A percentile compares a stretch with the other conserved stretches of the same genome.
Evolutionary conservation across 1,140 invertebrate species (phyloP).

Genomic region (Bradynema listronoti): DNA sequence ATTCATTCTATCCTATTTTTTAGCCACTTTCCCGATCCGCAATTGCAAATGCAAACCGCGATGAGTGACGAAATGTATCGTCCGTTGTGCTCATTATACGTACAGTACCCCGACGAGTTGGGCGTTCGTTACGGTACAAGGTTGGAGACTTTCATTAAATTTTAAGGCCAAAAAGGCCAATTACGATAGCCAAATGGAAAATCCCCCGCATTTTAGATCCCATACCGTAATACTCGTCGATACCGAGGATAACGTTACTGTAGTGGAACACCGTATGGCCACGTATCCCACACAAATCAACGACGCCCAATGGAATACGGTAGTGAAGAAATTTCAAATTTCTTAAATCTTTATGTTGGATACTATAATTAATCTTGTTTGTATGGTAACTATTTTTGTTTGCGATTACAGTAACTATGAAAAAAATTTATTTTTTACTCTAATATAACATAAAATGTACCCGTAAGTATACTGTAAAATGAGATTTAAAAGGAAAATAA

Average conservation of each 20-base stretch:
- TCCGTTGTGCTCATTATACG: constrained; percentile 33
- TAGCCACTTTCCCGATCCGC: constrained; percentile 25
- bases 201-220: constrained; percentile 28
- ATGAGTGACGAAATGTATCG: constrained; percentile 20
- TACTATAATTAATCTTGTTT: background rate
- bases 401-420: background rate
- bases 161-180: constrained; percentile 1
- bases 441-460: background rate
- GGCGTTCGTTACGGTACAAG: constrained; percentile 31
- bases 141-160: constrained; percentile 15
- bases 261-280: constrained; percentile 34
- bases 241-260: constrained; percentile 26
- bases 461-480: background rate
- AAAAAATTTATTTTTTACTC: background rate
- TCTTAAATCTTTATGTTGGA: background rate
- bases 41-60: constrained; percentile 19
- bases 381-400: background rate
- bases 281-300: constrained; percentile 2
- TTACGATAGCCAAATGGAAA: background rate
- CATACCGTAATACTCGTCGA: constrained; percentile 38
- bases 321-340: constrained; percentile 19
- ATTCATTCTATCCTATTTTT: too few species aligned
- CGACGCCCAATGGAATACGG: constrained; percentile 22
- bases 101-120: constrained; percentile 12
- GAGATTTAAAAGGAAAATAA: background rate